These are phyloP conservation scores for Mormyrus iriodes DNA, from an alignment of 2,113 vertebrate genomes.

Conservation along the genomic window DNA sequence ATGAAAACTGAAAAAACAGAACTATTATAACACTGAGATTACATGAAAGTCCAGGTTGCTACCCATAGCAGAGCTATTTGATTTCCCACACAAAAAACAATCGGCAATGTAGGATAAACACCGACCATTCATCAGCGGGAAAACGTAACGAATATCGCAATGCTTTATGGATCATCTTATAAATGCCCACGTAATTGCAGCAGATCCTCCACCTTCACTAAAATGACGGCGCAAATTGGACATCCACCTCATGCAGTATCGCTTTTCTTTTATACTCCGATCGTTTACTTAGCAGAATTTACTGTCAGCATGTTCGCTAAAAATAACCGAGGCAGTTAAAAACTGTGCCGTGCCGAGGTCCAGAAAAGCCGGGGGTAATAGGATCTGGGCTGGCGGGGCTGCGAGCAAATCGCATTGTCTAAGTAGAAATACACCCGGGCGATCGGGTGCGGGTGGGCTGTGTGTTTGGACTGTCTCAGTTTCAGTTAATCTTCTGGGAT, in stretches of 20 bases:
- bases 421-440: conserved; percentile 63
- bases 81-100: not conserved
- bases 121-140: not conserved
- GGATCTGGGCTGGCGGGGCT: conserved; percentile 47
- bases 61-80: not conserved
- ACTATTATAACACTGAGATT: not conserved
- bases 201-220: not conserved
- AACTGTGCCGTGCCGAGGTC: conserved; percentile 59
- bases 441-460: conserved; percentile 8
- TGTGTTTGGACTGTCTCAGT: conserved; percentile 62
- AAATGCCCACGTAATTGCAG: not conserved
- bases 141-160: not conserved
- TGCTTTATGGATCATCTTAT: not conserved
- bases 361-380: conserved; percentile 65
- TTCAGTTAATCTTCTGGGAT: conserved; percentile 59
- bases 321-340: conserved; percentile 65
- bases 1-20: not conserved
- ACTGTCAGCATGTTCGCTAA: conserved; percentile 58
- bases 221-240: conserved; percentile 25
- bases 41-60: not conserved
- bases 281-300: conserved; percentile 64
- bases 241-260: conserved; percentile 44
- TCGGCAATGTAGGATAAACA: not conserved
- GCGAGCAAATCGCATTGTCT: conserved; percentile 55
- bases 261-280: conserved; percentile 53